Evolutionary conservation across 2,888 invertebrate genomes (phyloP).

Genomic region (Tetranychus piercei): DNA sequence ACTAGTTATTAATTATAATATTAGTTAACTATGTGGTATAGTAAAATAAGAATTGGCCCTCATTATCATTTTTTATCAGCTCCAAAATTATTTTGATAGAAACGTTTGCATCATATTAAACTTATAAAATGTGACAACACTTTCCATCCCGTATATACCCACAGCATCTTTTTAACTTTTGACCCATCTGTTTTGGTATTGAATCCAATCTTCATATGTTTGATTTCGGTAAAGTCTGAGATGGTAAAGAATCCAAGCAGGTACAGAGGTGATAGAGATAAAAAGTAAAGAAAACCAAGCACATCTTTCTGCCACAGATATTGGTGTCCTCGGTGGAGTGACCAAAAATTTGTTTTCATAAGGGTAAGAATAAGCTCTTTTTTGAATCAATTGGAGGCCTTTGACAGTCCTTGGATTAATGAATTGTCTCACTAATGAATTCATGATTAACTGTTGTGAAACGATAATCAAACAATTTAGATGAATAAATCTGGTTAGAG

Average conservation of each 20-base stretch:
- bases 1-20: too few species aligned
- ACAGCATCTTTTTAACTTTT: not conserved
- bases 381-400: not conserved
- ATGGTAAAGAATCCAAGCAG: not conserved
- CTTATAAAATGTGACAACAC: too few species aligned
- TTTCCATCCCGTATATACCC: too few species aligned
- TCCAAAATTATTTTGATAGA: too few species aligned
- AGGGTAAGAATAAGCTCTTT: slow-evolving; percentile 1
- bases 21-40: too few species aligned
- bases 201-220: slow-evolving; percentile 4
- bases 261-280: not conserved
- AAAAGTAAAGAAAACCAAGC: not conserved
- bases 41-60: too few species aligned
- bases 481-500: not conserved
- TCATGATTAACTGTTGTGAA: too few species aligned
- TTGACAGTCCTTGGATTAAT: too few species aligned
- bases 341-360: slow-evolving; percentile 8
- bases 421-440: too few species aligned
- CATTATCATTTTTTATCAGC: too few species aligned
- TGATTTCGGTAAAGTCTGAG: not conserved
- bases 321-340: slow-evolving; percentile 21
- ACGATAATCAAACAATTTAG: not conserved
- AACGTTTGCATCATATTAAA: too few species aligned
- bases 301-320: not conserved
- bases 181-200: slow-evolving; percentile 5